Evolutionary conservation across 92 coral and sea anemone species (phyloP).

Genomic region (Siderastrea radians): DNA sequence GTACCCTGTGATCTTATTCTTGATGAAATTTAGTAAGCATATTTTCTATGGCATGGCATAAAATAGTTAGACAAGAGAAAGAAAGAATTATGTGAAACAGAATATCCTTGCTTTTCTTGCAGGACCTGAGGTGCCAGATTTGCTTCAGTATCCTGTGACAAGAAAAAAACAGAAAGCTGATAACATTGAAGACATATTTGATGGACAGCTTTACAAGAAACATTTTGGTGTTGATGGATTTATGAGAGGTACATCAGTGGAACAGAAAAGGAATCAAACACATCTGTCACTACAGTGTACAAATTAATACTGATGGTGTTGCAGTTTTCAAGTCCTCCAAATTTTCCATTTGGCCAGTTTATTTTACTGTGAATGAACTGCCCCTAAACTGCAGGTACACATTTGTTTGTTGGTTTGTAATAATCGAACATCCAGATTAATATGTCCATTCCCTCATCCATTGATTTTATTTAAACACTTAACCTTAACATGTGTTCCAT

Average conservation of each 20-base stretch:
- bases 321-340: constrained; percentile 63
- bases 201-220: constrained; percentile 66
- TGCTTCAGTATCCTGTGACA: constrained; percentile 18
- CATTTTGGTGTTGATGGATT: constrained; percentile 62
- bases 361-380: constrained; percentile 56
- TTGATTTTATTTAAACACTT: too few species aligned
- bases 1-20: too few species aligned
- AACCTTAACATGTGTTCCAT: too few species aligned
- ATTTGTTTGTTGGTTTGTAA: too few species aligned
- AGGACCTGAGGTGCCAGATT: constrained; percentile 43
- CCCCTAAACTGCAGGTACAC: constrained; percentile 75
- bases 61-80: too few species aligned
- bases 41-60: too few species aligned
- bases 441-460: too few species aligned
- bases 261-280: constrained; percentile 27
- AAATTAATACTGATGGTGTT: constrained; percentile 72
- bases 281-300: constrained; percentile 72
- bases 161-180: constrained; percentile 33
- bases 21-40: too few species aligned
- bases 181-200: constrained; percentile 61
- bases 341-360: constrained; percentile 70
- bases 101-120: too few species aligned
- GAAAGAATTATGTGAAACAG: too few species aligned
- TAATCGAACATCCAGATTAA: too few species aligned
- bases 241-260: constrained; percentile 35